Percentiles rank a stretch among this genome's conserved stretches.
These are phyloP conservation scores for Cyanoliseus patagonus DNA, from an alignment of 2,113 vertebrate species.

Conservation along the genomic window DNA sequence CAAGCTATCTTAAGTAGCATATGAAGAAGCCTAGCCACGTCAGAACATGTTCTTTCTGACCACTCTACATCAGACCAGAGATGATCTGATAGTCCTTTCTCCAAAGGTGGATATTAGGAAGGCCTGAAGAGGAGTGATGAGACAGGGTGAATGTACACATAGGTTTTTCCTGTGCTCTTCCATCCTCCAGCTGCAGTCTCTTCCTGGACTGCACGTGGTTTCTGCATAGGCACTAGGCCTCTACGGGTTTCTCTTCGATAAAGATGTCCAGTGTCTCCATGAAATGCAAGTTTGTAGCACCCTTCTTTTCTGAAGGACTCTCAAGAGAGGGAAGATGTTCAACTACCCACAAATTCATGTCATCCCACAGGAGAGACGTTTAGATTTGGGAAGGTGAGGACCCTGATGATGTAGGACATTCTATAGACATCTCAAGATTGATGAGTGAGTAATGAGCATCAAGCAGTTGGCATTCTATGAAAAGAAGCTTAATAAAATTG, in stretches of 20 bases:
- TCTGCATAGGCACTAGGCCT: background rate
- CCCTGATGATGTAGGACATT: background rate
- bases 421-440: background rate
- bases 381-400: background rate
- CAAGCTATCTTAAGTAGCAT: background rate
- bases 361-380: rapidly evolving
- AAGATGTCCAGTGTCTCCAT: background rate
- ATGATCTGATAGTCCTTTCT: background rate
- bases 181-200: background rate
- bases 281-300: background rate
- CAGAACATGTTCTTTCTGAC: background rate
- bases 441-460: background rate
- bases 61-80: background rate
- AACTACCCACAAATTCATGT: background rate
- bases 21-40: background rate
- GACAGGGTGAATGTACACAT: background rate
- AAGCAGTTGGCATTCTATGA: background rate
- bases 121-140: background rate
- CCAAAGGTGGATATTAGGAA: background rate
- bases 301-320: background rate
- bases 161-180: background rate
- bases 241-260: background rate
- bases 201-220: background rate
- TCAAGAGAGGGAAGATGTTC: background rate
- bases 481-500: background rate